Base-by-base conservation (phyloP, 92 coral and sea anemone genomes). In the Parazoanthus darwini region DNA sequence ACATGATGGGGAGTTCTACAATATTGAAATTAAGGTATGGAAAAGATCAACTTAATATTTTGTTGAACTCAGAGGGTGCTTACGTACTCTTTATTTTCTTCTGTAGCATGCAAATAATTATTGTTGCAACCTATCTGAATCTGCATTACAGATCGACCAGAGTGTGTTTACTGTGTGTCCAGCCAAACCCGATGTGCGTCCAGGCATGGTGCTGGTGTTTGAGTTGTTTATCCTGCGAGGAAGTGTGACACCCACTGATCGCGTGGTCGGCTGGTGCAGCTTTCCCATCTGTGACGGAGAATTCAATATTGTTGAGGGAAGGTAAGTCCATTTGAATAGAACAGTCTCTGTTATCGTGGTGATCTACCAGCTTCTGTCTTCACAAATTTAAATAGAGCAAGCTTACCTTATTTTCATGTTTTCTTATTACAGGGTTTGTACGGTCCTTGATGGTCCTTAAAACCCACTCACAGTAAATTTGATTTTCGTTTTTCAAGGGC, bases 121-220 rank as follows among this genome's bases (percentile, higher is more conserved):
- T 29, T 29, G 33, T 16, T 38, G 4, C 20, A 76, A 77, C 10
- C 22, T 86, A 15, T 77, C 74, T 77, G 26, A 82, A 33, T 77
- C 9, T 66, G 75, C 16, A 26, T 80, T 83, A 20, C 89, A 97
- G 99, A 97, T 97, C 90, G 99, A 97, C 80, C 99, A 97, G 88
- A 97, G 99, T 93, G 99, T 97, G 56, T 97, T 97, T 78, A 97
- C 99, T 3, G 99, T 97, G 74, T 97, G 99, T 92, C 99, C 99
- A 23, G 95, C 99, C 74, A 93, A 93, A 88, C 98, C 99, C 39
- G 98, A 94, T 46, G 93, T 97, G 43, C 99, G 99, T 88, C 99
- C 99, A 14, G 98, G 99, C 66, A 97, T 97, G 99, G 91, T 94
- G 46, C 90, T 97, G 89, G 96, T 97, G 78, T 97, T 97, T 88